Base-by-base conservation (phyloP, 2,113 vertebrate genomes). In the Elanus axillaris region DNA sequence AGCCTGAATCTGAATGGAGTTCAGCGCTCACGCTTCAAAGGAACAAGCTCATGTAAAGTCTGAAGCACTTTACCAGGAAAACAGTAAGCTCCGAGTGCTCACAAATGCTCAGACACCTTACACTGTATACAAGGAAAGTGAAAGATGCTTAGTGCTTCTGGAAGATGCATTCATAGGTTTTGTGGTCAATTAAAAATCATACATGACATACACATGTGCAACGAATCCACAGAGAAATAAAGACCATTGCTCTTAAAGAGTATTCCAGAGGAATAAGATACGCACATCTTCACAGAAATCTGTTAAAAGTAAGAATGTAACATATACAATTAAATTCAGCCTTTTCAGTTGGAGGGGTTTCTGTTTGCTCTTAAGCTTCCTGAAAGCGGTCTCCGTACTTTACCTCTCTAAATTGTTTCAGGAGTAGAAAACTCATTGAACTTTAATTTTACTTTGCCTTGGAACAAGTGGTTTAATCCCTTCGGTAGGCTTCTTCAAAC, bases 1-100 rank as follows among this genome's bases (percentile, higher is more conserved):
- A 93, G 59, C 42, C 72, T 17, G 38, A 38, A 42, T 14, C 8
- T 3, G 43, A 93, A 34, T 2, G 0, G 60, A 91, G 74, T 63
- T 86, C 63, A 69, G 50, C 0, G 2, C 78, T 72, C 22, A 1
- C 0, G 1, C 59, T 79, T 14, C 83, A 74, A 36, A 29, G 21
- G n/a, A 74, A 50, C 38, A 45, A 26, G 4, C 48, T 42, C 4
- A 1, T 31, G 38, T 31, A 3, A 19, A 52, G 19, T 19, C 26
- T 40, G 42, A n/a, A 81, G 47, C 0, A 1, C 63, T 68, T 78
- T 2, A 43, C 14, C 36, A 36, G 73, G 52, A 32, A 52, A 78
- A 40, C 29, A 26, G 31, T 14, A 43, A 93, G 80, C 18, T 81
- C 60, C 4, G 21, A 42, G 31, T 0, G 7, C 2, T 55, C n/a